phyloP scores from a whole-genome alignment of 2,113 vertebrate genomes.

The Pogona vitticeps region DNA sequence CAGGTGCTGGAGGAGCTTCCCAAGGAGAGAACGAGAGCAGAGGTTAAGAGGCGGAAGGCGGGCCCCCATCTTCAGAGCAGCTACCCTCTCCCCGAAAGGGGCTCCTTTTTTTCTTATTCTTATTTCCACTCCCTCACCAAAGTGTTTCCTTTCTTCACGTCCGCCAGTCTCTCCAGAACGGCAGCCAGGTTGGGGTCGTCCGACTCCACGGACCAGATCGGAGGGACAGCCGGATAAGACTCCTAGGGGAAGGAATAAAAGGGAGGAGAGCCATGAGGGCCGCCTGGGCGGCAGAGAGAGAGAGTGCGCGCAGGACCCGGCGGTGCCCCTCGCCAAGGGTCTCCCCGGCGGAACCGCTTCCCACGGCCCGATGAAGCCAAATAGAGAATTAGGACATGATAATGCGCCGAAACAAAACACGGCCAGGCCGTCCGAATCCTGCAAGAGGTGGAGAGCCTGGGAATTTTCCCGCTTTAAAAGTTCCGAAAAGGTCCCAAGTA shows the following conservation, averaged over 20 bases:
- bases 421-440: neutral
- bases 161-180: constrained; percentile 91
- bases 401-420: neutral
- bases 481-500: neutral
- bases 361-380: neutral
- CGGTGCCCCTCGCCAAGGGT: too few relatives aligned
- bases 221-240: constrained; percentile 91
- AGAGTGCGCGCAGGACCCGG: too few relatives aligned
- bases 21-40: fast-evolving
- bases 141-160: constrained; percentile 93
- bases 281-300: too few relatives aligned
- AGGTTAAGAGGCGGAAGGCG: neutral
- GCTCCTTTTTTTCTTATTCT: neutral
- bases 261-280: neutral
- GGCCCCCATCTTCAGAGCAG: neutral
- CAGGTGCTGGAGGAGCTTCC: constrained; percentile 92
- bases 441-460: neutral
- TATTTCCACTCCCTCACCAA: constrained; percentile 79
- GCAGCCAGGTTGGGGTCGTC: constrained; percentile 94
- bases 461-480: neutral
- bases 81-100: too few relatives aligned
- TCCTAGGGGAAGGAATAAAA: constrained; percentile 73
- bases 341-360: too few relatives aligned
- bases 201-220: constrained; percentile 97
- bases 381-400: neutral